Conservation (phyloP, 2,888 invertebrate genomes). For the Mimachlamys varia region DNA sequence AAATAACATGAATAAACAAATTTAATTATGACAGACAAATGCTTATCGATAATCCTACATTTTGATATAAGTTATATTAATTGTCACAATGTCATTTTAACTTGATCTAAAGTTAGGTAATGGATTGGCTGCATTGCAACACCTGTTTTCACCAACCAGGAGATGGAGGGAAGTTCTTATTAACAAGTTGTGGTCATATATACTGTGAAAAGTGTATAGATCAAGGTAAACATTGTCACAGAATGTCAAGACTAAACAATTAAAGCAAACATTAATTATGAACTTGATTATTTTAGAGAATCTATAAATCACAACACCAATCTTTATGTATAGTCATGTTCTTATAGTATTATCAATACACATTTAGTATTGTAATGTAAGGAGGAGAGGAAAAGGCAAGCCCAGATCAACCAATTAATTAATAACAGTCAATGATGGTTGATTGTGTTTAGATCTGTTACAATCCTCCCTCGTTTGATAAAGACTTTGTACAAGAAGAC, state of each 20-base stretch:
- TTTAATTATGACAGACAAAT: neutral
- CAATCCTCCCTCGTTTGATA: too few relatives aligned
- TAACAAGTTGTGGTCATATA: slow-evolving; percentile 79
- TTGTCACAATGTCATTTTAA: neutral
- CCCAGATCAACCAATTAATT: too few relatives aligned
- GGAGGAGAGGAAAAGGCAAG: too few relatives aligned
- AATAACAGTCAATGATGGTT: too few relatives aligned
- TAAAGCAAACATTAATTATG: neutral
- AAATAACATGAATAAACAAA: neutral
- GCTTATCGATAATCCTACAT: too few relatives aligned
- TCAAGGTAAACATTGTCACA: slow-evolving; percentile 58
- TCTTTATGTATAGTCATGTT: too few relatives aligned
- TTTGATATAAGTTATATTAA: neutral
- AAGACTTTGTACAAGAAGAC: too few relatives aligned
- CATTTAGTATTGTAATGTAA: too few relatives aligned
- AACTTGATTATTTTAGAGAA: too few relatives aligned
- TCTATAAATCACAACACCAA: too few relatives aligned
- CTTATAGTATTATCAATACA: too few relatives aligned
- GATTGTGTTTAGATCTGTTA: too few relatives aligned
- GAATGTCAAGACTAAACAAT: neutral
- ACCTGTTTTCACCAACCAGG: slow-evolving; percentile 76
- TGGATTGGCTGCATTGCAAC: slow-evolving; percentile 79
- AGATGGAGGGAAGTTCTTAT: slow-evolving; percentile 69
- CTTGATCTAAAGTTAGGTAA: slow-evolving; percentile 51
- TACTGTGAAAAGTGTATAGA: slow-evolving; percentile 75